These are phyloP conservation scores for Harpalus rubripes DNA, from an alignment of 2,888 invertebrate species.

Conservation along the genomic window DNA sequence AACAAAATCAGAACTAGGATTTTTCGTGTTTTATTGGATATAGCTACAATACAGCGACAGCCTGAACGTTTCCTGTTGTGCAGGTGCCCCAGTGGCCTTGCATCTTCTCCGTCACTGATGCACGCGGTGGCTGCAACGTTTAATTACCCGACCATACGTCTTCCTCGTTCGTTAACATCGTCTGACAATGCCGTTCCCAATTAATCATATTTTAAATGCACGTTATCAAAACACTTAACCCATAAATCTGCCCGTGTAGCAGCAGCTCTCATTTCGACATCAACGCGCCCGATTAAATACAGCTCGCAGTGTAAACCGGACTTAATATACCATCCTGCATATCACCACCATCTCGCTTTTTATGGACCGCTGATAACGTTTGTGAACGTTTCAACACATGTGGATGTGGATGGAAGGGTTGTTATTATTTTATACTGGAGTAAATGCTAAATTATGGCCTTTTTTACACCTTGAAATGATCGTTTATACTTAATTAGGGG, in stretches of 20 bases:
- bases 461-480: slow-evolving; percentile 35
- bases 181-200: slow-evolving; percentile 63
- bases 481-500: slow-evolving; percentile 22
- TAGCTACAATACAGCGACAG: no score
- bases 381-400: slow-evolving; percentile 22
- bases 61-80: neutral
- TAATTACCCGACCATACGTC: slow-evolving; percentile 63
- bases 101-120: neutral
- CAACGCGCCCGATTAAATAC: slow-evolving; percentile 64
- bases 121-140: slow-evolving; percentile 60
- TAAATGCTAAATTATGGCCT: slow-evolving; percentile 40
- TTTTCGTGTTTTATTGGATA: no score
- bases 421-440: slow-evolving; percentile 32
- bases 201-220: slow-evolving; percentile 65
- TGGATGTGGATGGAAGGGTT: slow-evolving; percentile 11
- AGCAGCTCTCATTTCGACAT: slow-evolving; percentile 60
- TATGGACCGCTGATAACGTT: slow-evolving; percentile 25
- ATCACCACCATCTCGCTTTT: slow-evolving; percentile 31
- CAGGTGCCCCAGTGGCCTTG: neutral
- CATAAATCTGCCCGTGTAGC: slow-evolving; percentile 61
- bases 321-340: slow-evolving; percentile 35
- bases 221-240: slow-evolving; percentile 63
- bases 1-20: no score
- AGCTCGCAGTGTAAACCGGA: slow-evolving; percentile 54
- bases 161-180: slow-evolving; percentile 64